A percentile compares a stretch with the other conserved stretches of the same genome.
Conservation (phyloP, 2,797 vertebrate genomes). For the Chelmon rostratus region DNA sequence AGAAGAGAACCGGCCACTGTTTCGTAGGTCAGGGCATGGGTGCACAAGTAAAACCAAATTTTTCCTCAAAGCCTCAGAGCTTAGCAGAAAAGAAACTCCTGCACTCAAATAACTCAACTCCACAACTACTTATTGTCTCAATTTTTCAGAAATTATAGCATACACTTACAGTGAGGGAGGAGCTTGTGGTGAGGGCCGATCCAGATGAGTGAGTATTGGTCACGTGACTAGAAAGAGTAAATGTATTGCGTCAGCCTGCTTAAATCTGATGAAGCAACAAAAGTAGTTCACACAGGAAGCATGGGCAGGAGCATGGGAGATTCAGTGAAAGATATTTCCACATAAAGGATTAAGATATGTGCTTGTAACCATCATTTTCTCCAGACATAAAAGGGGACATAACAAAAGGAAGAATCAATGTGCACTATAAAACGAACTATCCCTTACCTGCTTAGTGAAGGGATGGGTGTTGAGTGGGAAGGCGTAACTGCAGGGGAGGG, state of each 20-base stretch:
- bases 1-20: background rate
- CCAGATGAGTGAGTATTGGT: conserved; percentile 88
- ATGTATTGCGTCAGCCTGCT: conserved; percentile 24
- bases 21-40: background rate
- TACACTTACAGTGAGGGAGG: conserved; percentile 89
- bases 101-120: background rate
- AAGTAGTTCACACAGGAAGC: background rate
- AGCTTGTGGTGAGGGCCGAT: conserved; percentile 84
- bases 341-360: conserved; percentile 61
- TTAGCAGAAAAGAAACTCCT: background rate
- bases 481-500: conserved; percentile 86
- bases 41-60: background rate
- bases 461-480: conserved; percentile 86
- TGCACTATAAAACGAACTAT: background rate
- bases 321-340: conserved; percentile 59
- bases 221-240: conserved; percentile 85
- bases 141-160: background rate
- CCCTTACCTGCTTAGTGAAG: conserved; percentile 92
- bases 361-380: conserved; percentile 70
- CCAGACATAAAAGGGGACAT: background rate
- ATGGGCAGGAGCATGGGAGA: conserved; percentile 31
- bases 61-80: background rate
- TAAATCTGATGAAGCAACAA: conserved; percentile 14
- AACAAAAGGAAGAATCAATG: background rate
- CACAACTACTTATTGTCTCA: background rate